Conservation (phyloP, 2,888 invertebrate species). For the Cyrtodaria siliqua region DNA sequence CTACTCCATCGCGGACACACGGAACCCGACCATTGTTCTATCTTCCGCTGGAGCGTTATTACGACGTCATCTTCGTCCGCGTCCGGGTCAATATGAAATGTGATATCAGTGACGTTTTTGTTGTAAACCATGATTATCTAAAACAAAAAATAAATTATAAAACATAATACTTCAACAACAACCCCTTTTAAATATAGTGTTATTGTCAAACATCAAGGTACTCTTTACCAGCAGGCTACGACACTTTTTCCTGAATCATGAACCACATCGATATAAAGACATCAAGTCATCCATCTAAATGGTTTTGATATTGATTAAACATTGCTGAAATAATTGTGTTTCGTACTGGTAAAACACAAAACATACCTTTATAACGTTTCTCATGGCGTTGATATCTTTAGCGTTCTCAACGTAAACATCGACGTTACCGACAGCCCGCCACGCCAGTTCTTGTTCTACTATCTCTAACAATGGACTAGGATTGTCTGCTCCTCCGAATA, state of each 20-base stretch:
- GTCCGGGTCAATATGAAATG: slow-evolving; percentile 56
- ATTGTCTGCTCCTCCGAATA: slow-evolving; percentile 71
- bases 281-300: no score
- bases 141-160: no score
- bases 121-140: slow-evolving; percentile 73
- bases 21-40: slow-evolving; percentile 67
- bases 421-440: slow-evolving; percentile 68
- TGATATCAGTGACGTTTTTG: slow-evolving; percentile 57
- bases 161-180: no score
- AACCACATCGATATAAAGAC: no score
- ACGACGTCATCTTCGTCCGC: slow-evolving; percentile 60
- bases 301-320: no score
- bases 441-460: slow-evolving; percentile 70
- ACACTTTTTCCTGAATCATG: no score
- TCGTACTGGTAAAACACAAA: no score
- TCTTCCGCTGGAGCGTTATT: slow-evolving; percentile 61
- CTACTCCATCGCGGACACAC: slow-evolving; percentile 67
- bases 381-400: slow-evolving; percentile 43
- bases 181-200: no score
- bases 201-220: no score
- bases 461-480: slow-evolving; percentile 73
- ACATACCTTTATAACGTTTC: slow-evolving; percentile 57
- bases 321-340: no score
- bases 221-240: no score
- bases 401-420: slow-evolving; percentile 65